Evolutionary conservation across 2,113 vertebrate genomes (phyloP), one percentile per base, ranked within the genome.

Genomic region (Percina caprodes): DNA sequence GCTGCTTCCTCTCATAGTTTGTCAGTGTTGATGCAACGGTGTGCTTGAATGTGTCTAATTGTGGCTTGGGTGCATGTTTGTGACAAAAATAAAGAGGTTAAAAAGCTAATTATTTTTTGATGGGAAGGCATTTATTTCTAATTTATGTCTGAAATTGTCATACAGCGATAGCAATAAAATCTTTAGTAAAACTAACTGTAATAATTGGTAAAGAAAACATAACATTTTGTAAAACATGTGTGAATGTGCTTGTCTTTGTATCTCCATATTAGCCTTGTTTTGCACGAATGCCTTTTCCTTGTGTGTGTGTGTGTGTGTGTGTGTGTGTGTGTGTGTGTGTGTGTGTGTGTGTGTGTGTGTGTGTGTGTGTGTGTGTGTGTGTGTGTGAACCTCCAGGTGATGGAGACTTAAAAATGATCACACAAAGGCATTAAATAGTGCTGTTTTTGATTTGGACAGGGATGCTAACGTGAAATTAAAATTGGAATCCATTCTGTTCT

Each of bases 231-330:
- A 42, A 42, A 42, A 67, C 39, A 61, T 70, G 80, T 39, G 71
- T 61, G 70, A 71, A 69, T 56, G 58, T 18, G 35, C 24, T 48
- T 46, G 26, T 80, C 39, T 79, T 46, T 46, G 48, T 35, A 39
- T 74, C 74, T 74, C 39, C 55, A 55, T 67, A 30, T 76, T 85
- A 33, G 77, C 68, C 66, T 66, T 75, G 74, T 74, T 93, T 91
- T 88, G 79, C 74, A 91, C 86, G 89, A 88, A 87, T 45, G 79
- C 45, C 39, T 81, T 85, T 81, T 84, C 46, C 82, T 87, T 73
- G 19, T n/a, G 60, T 42, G 49, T 42, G 18, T 61, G 35, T 74
- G 55, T 60, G 26, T 69, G 65, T 54, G 23, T 59, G 14, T 79
- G 62, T 77, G 42, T 68, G 35, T 58, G 54, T 72, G 52, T 65